Evolutionary conservation across 2,888 invertebrate species (phyloP).

Genomic region (Cordilura impudica): DNA sequence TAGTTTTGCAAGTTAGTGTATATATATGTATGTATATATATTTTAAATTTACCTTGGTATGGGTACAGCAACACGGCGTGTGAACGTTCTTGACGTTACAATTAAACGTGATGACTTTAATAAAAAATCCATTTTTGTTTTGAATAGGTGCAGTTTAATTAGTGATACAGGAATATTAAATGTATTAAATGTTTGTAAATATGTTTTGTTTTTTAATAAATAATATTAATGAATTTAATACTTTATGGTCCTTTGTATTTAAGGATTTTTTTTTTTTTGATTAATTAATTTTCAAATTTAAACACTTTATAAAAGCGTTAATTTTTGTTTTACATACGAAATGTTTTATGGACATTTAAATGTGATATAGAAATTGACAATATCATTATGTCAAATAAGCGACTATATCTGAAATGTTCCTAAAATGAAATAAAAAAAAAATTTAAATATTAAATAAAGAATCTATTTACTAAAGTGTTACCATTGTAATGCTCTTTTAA

Average conservation of each 20-base stretch:
- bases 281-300: neutral
- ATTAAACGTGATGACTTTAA: constrained; percentile 77
- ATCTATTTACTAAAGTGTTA: constrained; percentile 6
- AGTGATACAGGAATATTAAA: no score
- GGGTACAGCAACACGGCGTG: constrained; percentile 76
- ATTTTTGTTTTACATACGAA: constrained; percentile 38
- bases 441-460: neutral
- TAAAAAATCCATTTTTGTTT: constrained; percentile 75
- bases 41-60: constrained; percentile 76
- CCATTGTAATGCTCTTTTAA: constrained; percentile 44
- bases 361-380: constrained; percentile 72
- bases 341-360: constrained; percentile 45
- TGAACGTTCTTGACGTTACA: constrained; percentile 75
- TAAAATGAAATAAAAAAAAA: constrained; percentile 67
- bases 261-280: neutral
- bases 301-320: constrained; percentile 26
- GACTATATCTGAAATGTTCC: constrained; percentile 74
- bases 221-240: constrained; percentile 14
- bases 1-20: no score
- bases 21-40: constrained; percentile 11
- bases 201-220: neutral
- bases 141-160: no score
- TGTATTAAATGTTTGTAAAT: neutral
- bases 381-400: constrained; percentile 75
- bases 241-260: neutral